phyloP scores from a whole-genome alignment of 2,797 vertebrate species.

The Harpagifer antarcticus region DNA sequence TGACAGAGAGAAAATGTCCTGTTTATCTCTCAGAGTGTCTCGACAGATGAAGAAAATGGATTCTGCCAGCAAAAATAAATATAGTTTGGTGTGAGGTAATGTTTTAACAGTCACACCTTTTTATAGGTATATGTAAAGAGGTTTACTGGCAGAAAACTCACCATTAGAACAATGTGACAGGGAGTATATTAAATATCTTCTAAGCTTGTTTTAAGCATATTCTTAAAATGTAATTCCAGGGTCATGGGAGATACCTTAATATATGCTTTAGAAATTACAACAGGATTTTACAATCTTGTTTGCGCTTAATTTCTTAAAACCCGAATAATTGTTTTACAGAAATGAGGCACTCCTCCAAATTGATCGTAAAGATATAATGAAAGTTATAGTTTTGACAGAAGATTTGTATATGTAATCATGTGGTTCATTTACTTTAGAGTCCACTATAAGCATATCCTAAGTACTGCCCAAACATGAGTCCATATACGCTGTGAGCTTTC shows the following conservation, averaged over 20 bases:
- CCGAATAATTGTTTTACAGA: not conserved
- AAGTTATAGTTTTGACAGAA: not conserved
- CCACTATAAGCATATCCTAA: not conserved
- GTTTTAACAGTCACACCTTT: conserved; percentile 29
- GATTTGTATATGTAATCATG: not conserved
- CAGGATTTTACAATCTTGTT: not conserved
- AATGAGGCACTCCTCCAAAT: not conserved
- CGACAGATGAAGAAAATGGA: conserved; percentile 69
- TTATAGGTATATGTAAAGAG: conserved; percentile 17
- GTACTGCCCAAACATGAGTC: not conserved
- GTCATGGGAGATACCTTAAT: not conserved
- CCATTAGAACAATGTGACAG: conserved; percentile 1
- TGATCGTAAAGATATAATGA: not conserved
- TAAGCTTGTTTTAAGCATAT: not conserved
- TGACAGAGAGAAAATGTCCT: conserved; percentile 62
- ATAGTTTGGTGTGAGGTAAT: conserved; percentile 28
- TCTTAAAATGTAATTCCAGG: not conserved
- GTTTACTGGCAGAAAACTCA: conserved; percentile 16
- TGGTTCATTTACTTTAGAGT: not conserved
- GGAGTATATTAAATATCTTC: not conserved
- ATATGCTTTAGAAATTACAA: not conserved
- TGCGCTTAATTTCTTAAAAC: not conserved
- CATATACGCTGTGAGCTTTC: not conserved
- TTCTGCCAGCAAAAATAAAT: conserved; percentile 69
- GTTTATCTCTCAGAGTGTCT: conserved; percentile 56